These are phyloP conservation scores for Simalia tracyae DNA, from an alignment of 2,797 vertebrate species.

Conservation along the genomic window DNA sequence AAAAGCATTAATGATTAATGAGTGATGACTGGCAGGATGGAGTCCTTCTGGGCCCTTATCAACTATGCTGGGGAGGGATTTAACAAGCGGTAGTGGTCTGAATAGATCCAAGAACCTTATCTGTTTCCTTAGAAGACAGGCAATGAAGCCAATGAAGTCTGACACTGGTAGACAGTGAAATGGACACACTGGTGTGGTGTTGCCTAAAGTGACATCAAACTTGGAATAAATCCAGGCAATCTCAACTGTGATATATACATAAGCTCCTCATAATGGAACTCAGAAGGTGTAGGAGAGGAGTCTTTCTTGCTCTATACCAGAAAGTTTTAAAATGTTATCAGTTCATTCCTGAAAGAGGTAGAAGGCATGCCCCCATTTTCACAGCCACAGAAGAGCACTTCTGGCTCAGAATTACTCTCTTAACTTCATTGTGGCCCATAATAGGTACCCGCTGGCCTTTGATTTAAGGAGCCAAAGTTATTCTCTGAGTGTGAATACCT, in stretches of 20 bases:
- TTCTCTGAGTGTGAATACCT: background rate
- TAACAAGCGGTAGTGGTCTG: background rate
- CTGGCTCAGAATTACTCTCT: background rate
- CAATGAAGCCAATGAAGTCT: background rate
- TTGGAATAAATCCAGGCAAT: background rate
- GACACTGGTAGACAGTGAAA: background rate
- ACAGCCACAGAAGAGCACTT: background rate
- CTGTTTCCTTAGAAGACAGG: background rate
- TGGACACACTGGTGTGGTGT: background rate
- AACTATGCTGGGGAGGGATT: background rate
- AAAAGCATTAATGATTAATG: background rate
- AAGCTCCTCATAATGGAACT: background rate
- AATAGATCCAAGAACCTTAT: background rate
- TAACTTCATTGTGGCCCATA: background rate
- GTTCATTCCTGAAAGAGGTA: background rate
- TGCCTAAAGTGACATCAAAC: background rate
- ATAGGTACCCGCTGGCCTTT: background rate
- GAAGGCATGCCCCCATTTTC: background rate
- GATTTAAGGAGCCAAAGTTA: background rate
- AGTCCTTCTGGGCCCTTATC: background rate
- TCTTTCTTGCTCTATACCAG: background rate
- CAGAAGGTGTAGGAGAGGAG: background rate
- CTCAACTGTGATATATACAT: background rate
- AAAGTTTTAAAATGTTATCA: background rate
- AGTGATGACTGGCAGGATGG: background rate